Evolutionary conservation across 2,113 vertebrate genomes (phyloP), one percentile per base, ranked within the genome.

Genomic region (Limanda limanda): DNA sequence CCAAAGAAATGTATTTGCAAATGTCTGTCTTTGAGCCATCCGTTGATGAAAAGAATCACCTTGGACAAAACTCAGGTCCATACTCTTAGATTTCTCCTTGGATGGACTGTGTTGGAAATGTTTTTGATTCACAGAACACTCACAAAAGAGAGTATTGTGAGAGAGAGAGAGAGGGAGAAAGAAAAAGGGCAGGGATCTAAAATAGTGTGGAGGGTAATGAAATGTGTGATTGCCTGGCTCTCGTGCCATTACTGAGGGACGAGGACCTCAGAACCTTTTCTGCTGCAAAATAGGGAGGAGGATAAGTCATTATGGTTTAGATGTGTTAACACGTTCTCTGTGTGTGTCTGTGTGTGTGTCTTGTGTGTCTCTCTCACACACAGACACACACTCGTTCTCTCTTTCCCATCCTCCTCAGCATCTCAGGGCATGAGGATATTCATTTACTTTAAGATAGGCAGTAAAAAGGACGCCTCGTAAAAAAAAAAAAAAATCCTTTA

Each of bases 381-480:
- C 51, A 37, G 25, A 60, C 17, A 48, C 71, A 23, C 51, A 25
- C 65, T 12, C 64, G 18, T 20, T 3, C 58, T 5, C 48, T n/a
- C 17, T 21, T 10, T 35, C 61, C 59, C 51, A 52, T 56, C 65
- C 76, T 75, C 58, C 77, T 86, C 60, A 65, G 71, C 63, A 74
- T 82, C 81, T 74, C 48, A 70, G 76, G 47, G 70, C 75, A 47
- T 47, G 70, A 79, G 87, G 87, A 93, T 92, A 90, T 90, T 91
- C 71, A 94, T 94, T 93, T 91, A 83, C 82, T 92, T 93, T 91
- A 83, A 90, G 88, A 84, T 25, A 12, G 79, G 86, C 77, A 85
- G 89, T 87, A 86, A 91, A 90, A 89, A 82, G 83, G 88, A 81
- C n/a, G 71, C 74, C 78, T 92, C 76, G 62, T 92, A 92, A 89